Conservation (phyloP, 2,797 vertebrate genomes). For the Epinephelus coioides region DNA sequence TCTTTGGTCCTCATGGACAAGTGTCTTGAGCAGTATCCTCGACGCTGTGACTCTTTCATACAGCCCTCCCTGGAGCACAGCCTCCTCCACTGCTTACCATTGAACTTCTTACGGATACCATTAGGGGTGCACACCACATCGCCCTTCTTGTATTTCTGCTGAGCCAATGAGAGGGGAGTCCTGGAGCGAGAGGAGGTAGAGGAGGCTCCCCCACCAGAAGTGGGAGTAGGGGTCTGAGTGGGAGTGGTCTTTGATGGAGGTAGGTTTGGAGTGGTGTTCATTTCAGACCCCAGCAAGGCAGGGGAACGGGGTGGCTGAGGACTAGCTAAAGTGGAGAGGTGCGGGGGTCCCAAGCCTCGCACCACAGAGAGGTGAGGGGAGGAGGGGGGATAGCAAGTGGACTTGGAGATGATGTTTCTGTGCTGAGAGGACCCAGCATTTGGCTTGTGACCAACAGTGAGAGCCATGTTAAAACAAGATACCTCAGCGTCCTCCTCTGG, state of each 20-base stretch:
- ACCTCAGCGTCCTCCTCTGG: slow-evolving; percentile 91
- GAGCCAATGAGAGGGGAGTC: slow-evolving; percentile 90
- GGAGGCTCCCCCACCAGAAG: slow-evolving; percentile 76
- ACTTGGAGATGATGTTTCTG: slow-evolving; percentile 85
- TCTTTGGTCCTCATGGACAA: slow-evolving; percentile 95
- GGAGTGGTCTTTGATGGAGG: slow-evolving; percentile 85
- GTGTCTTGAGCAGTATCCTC: slow-evolving; percentile 94
- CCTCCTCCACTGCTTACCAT: slow-evolving; percentile 95
- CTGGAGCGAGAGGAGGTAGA: slow-evolving; percentile 88
- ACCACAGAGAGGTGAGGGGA: slow-evolving; percentile 79
- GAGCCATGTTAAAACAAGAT: slow-evolving; percentile 86
- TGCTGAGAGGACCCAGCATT: slow-evolving; percentile 75
- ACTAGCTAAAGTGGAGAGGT: slow-evolving; percentile 62
- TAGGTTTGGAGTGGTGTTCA: slow-evolving; percentile 72
- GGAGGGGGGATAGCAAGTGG: slow-evolving; percentile 81
- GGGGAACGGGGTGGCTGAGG: slow-evolving; percentile 86
- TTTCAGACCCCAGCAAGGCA: slow-evolving; percentile 78
- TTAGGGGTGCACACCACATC: slow-evolving; percentile 95
- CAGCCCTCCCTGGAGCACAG: slow-evolving; percentile 93
- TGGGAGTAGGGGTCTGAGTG: slow-evolving; percentile 76
- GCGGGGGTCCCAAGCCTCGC: slow-evolving; percentile 67
- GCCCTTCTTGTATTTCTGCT: slow-evolving; percentile 95
- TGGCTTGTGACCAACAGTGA: slow-evolving; percentile 62
- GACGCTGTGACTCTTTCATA: slow-evolving; percentile 94
- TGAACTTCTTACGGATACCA: slow-evolving; percentile 95